Evolutionary conservation across 1,140 invertebrate genomes (phyloP).

Genomic region (Macrobrachium rosenbergii): DNA sequence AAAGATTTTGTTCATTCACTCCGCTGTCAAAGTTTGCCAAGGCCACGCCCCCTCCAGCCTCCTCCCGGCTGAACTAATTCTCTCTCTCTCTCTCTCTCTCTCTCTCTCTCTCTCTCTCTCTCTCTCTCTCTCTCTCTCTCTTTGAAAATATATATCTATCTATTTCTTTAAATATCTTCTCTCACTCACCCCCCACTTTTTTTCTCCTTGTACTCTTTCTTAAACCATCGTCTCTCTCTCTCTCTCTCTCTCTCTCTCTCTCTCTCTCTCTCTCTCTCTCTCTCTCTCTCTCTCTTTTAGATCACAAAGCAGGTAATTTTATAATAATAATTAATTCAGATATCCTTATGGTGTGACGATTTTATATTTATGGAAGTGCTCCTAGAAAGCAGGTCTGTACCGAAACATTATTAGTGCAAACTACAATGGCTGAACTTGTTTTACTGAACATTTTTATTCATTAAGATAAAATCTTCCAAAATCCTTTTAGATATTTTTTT

Average conservation of each 20-base stretch:
- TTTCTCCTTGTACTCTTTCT: neutral
- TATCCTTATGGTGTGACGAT: too few species aligned
- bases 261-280: slow-evolving; percentile 2
- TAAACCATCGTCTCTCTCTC: slow-evolving; percentile 13
- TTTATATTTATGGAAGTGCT: too few species aligned
- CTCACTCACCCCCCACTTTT: neutral
- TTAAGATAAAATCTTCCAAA: too few species aligned
- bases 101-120: slow-evolving; percentile 44
- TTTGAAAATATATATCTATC: slow-evolving; percentile 31
- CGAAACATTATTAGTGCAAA: too few species aligned
- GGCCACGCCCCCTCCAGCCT: neutral
- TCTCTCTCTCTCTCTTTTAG: neutral
- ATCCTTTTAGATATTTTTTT: too few species aligned
- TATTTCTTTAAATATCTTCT: slow-evolving; percentile 13
- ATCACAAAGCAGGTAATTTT: too few species aligned
- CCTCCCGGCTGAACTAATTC: neutral
- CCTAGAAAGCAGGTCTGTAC: too few species aligned
- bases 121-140: slow-evolving; percentile 34
- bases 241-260: slow-evolving; percentile 27
- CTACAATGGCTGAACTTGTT: too few species aligned
- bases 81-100: slow-evolving; percentile 33
- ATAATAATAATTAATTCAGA: too few species aligned
- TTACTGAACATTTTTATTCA: too few species aligned
- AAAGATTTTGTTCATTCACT: slow-evolving; percentile 41
- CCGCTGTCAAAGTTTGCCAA: slow-evolving; percentile 39